These are phyloP conservation scores for Acanthosepion pharaonis DNA, from an alignment of 2,888 invertebrate genomes.

Conservation along the genomic window DNA sequence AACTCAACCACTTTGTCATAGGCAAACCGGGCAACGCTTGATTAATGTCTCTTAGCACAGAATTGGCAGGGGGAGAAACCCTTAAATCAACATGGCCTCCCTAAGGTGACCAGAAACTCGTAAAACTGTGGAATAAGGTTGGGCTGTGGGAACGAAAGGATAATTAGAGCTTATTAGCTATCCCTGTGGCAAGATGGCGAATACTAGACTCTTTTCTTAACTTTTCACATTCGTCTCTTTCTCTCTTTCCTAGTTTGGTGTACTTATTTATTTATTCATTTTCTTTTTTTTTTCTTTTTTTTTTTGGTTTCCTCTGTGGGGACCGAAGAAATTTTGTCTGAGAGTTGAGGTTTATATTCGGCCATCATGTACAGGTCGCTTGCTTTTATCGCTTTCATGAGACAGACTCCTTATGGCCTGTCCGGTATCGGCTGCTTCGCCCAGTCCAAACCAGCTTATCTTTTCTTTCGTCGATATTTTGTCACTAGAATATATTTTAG, in stretches of 20 bases:
- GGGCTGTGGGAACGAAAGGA: neutral
- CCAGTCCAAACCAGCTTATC: neutral
- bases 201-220: neutral
- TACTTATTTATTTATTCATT: neutral
- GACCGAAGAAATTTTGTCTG: neutral
- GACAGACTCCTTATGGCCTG: neutral
- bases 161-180: conserved; percentile 21
- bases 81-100: conserved; percentile 1
- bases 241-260: neutral
- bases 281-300: too few relatives aligned
- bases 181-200: neutral
- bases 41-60: conserved; percentile 33
- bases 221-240: neutral
- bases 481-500: too few relatives aligned
- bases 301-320: neutral
- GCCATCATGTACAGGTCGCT: conserved; percentile 4
- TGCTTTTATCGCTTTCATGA: conserved; percentile 21
- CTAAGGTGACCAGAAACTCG: conserved; percentile 33
- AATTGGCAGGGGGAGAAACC: conserved; percentile 21
- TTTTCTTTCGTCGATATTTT: neutral
- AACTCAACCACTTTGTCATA: neutral
- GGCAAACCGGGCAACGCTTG: neutral
- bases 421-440: neutral
- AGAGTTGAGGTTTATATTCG: neutral
- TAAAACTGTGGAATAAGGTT: neutral